phyloP scores from a whole-genome alignment of 2,888 invertebrate genomes.

The Chirona hameri region DNA sequence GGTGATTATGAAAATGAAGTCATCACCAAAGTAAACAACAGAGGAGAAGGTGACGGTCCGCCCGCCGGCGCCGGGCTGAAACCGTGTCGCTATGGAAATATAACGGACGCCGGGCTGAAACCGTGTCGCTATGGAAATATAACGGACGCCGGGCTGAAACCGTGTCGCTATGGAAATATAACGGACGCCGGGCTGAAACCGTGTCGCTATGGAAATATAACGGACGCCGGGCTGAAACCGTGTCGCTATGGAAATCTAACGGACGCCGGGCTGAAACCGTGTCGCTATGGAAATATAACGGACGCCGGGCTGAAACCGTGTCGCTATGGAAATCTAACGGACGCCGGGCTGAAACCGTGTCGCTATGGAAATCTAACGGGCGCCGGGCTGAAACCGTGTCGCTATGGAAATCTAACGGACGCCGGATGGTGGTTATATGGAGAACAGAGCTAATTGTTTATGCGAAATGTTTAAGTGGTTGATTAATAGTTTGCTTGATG shows the following conservation, averaged over 20 bases:
- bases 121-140: neutral
- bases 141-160: neutral
- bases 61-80: neutral
- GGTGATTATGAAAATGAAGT: slow-evolving; percentile 24
- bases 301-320: neutral
- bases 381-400: too few relatives aligned
- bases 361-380: neutral
- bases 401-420: neutral
- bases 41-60: neutral
- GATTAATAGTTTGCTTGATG: too few relatives aligned
- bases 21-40: slow-evolving; percentile 24
- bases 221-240: neutral
- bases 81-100: neutral
- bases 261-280: too few relatives aligned
- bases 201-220: neutral
- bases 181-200: too few relatives aligned
- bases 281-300: neutral
- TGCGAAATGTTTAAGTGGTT: neutral
- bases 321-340: neutral
- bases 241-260: neutral
- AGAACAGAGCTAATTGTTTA: neutral
- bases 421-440: neutral
- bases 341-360: neutral
- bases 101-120: too few relatives aligned
- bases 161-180: neutral